phyloP scores from a whole-genome alignment of 2,888 invertebrate species.

The Yponomeuta malinellus region DNA sequence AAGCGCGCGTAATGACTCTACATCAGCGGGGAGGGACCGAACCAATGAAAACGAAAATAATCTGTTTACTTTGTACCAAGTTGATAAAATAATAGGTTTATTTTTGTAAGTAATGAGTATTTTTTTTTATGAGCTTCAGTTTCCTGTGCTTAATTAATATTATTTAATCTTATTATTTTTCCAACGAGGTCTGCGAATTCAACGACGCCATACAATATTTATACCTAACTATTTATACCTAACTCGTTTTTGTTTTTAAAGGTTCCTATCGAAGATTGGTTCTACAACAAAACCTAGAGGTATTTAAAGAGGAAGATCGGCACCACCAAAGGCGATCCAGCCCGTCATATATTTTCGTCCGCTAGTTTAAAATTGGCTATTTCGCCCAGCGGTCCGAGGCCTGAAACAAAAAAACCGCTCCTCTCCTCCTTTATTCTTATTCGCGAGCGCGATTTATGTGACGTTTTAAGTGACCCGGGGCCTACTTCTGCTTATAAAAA shows the following conservation, averaged over 20 bases:
- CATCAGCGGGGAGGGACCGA: neutral
- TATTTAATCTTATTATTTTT: neutral
- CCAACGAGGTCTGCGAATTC: neutral
- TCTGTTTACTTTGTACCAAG: slow-evolving; percentile 32
- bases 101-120: neutral
- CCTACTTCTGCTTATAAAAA: slow-evolving; percentile 51
- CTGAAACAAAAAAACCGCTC: slow-evolving; percentile 8
- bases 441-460: slow-evolving; percentile 64
- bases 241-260: neutral
- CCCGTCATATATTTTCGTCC: neutral
- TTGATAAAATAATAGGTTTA: slow-evolving; percentile 32
- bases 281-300: neutral
- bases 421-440: slow-evolving; percentile 34
- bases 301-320: neutral
- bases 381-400: neutral
- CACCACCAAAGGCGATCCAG: neutral
- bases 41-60: slow-evolving; percentile 52
- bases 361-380: slow-evolving; percentile 14
- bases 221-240: neutral
- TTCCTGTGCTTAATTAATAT: neutral
- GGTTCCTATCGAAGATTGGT: neutral
- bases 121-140: slow-evolving; percentile 30
- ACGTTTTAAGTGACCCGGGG: slow-evolving; percentile 53
- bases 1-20: slow-evolving; percentile 30
- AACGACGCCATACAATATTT: neutral